Evolutionary conservation across 2,797 vertebrate genomes (phyloP), one percentile per base, ranked within the genome.

Genomic region (Rhadinocentrus ornatus): DNA sequence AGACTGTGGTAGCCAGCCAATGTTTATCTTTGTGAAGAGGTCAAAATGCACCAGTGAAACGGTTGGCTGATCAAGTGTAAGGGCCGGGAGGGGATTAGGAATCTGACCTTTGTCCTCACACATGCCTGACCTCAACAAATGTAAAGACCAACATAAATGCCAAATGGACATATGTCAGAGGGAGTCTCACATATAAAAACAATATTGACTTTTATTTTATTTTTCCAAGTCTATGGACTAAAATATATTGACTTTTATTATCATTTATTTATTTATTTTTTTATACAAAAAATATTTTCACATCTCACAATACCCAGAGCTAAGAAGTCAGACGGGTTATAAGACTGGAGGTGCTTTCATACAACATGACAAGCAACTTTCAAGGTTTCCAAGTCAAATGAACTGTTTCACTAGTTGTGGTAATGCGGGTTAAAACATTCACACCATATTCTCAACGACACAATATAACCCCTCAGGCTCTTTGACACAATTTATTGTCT

Each of bases 31-130:
- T 22, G 32, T 20, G 53, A 18, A 16, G 5, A 10, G 79, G 85
- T 86, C 82, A 86, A 64, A 86, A 81, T 76, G 71, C 77, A 89
- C 86, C 78, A 62, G 80, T 75, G 46, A 68, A 76, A 80, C 39
- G 61, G 62, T 65, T 73, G 62, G 32, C 46, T 74, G 83, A 77
- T 71, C 61, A 18, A 71, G 69, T 16, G 4, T 57, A 15, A 13
- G 22, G 22, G 18, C 24, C 58, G 68, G 44, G 18, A 6, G 41
- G 63, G 80, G 39, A 31, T 85, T 55, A 65, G 65, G 69, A 84
- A 88, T 89, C 86, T 80, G 73, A 88, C 81, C 77, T 80, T 71
- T 73, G 73, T 77, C 73, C 55, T 72, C 55, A 80, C 31, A 75
- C 71, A 75, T 65, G 69, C 56, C 44, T 62, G 70, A 59, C 54